Evolutionary conservation across 2,797 vertebrate genomes (phyloP).

Genomic region (Diplodus puntazzo): DNA sequence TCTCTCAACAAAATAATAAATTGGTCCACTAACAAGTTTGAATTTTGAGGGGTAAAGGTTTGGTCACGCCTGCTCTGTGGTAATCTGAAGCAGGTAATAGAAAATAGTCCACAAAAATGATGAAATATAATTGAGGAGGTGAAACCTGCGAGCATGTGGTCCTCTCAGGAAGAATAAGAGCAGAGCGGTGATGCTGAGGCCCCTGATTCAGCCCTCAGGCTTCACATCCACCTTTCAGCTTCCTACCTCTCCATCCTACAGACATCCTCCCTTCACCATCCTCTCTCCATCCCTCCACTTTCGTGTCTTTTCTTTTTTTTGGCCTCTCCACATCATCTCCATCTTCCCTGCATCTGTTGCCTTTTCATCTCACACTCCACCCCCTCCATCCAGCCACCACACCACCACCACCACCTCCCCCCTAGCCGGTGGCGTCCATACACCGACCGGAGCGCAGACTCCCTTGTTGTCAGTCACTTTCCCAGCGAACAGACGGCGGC

Average conservation of each 20-base stretch:
- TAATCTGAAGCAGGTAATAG: neutral
- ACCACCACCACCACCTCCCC: neutral
- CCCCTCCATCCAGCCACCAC: conserved; percentile 1
- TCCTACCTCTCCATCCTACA: neutral
- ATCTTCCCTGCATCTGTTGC: conserved; percentile 22
- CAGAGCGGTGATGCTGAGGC: neutral
- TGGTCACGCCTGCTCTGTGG: too few relatives aligned
- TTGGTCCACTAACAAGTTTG: too few relatives aligned
- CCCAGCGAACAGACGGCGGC: conserved; percentile 76
- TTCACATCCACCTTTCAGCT: neutral
- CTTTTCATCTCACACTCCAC: conserved; percentile 41
- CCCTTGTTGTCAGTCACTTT: conserved; percentile 81
- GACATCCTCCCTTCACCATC: neutral
- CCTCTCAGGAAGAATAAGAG: neutral
- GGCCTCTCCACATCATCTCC: neutral
- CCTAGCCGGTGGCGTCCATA: conserved; percentile 64
- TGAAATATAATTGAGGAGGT: neutral
- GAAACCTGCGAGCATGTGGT: neutral
- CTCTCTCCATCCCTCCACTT: neutral
- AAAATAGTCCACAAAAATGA: neutral
- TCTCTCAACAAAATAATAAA: too few relatives aligned
- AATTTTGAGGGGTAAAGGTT: too few relatives aligned
- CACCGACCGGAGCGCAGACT: conserved; percentile 69
- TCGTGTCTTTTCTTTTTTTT: too few relatives aligned
- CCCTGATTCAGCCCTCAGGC: conserved; percentile 18